Evolutionary conservation across 2,113 vertebrate species (phyloP).

Genomic region (Saccopteryx bilineata): DNA sequence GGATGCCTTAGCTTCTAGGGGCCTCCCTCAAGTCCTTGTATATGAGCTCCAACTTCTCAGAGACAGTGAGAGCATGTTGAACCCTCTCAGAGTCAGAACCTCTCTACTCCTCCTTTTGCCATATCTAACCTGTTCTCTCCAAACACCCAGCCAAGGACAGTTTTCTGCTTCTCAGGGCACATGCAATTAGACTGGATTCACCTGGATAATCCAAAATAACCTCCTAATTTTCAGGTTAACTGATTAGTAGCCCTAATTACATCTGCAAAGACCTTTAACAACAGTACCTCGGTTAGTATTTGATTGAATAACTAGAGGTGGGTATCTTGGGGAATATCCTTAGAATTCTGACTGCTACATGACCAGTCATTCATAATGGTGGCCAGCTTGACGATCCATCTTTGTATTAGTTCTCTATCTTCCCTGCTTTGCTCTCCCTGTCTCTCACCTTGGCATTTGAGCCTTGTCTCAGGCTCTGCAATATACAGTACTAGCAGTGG

Average conservation of each 20-base stretch:
- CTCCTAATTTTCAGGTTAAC: neutral
- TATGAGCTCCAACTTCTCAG: neutral
- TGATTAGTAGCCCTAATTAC: neutral
- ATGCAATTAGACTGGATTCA: neutral
- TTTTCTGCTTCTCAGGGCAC: neutral
- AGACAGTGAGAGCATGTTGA: neutral
- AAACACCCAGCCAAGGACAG: neutral
- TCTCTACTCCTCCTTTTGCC: neutral
- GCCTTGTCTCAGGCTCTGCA: neutral
- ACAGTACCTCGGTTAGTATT: neutral
- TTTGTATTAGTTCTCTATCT: neutral
- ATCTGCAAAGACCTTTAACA: constrained; percentile 1
- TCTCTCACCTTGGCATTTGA: neutral
- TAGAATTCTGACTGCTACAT: neutral
- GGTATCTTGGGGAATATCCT: neutral
- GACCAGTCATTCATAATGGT: neutral
- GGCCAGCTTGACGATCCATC: neutral
- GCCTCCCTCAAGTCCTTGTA: neutral
- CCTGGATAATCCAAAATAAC: neutral
- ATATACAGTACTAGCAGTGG: neutral
- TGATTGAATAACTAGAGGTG: neutral
- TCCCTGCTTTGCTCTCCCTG: neutral
- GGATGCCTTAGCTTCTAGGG: neutral
- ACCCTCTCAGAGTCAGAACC: neutral
- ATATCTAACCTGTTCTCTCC: neutral